These are phyloP conservation scores for Coboldia fuscipes DNA, from an alignment of 1,140 invertebrate species.

Conservation along the genomic window DNA sequence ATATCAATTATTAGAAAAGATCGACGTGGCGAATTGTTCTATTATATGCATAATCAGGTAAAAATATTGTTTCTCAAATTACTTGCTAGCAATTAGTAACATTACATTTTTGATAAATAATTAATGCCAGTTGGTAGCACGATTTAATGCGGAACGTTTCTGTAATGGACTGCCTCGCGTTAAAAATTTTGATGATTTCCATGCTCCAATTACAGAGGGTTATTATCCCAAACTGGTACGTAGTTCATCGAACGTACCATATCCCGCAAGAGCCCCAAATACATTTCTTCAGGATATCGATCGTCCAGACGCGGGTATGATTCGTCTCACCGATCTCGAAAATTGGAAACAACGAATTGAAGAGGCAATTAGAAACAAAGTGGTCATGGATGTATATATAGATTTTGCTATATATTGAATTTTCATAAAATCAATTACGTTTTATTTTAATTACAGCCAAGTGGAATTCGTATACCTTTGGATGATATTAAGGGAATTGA, in stretches of 20 bases:
- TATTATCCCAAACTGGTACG: conserved; percentile 33
- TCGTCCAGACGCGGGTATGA: conserved; percentile 28
- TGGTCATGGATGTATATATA: too few relatives aligned
- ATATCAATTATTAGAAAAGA: conserved; percentile 31
- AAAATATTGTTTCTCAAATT: too few relatives aligned
- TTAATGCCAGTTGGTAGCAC: too few relatives aligned
- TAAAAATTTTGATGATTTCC: conserved; percentile 27
- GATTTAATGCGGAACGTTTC: conserved; percentile 34
- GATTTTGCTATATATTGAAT: too few relatives aligned
- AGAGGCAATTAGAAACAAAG: conserved; percentile 36
- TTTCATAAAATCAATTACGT: too few relatives aligned
- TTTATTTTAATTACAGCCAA: conserved; percentile 1
- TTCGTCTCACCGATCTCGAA: conserved; percentile 31
- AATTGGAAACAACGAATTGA: conserved; percentile 33
- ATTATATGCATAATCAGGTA: conserved; percentile 51
- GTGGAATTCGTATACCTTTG: conserved; percentile 10
- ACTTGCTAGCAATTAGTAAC: too few relatives aligned
- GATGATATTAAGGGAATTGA: conserved; percentile 26
- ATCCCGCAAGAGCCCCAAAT: conserved; percentile 27
- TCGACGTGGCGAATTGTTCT: conserved; percentile 47
- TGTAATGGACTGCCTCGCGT: conserved; percentile 27
- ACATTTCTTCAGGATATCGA: conserved; percentile 25
- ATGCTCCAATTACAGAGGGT: conserved; percentile 26
- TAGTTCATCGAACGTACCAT: conserved; percentile 29
- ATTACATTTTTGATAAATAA: conserved; percentile 12